A percentile compares a stretch with the other conserved stretches of the same genome.
phyloP scores from a whole-genome alignment of 2,888 invertebrate species.

The Andrena haemorrhoa region DNA sequence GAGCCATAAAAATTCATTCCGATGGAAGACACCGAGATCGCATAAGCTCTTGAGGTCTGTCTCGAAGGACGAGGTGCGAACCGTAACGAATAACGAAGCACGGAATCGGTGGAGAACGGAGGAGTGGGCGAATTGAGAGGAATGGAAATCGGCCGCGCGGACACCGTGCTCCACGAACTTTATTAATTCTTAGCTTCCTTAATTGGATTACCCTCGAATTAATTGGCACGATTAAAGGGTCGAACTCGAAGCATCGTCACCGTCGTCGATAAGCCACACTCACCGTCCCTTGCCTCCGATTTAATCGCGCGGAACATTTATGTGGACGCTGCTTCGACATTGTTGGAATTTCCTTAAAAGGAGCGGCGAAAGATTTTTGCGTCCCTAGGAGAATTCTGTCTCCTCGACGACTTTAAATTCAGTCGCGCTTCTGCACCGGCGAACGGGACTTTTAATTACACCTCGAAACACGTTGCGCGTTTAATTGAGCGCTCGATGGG shows the following conservation, averaged over 20 bases:
- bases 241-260: conserved; percentile 26
- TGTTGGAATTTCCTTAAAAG: conserved; percentile 5
- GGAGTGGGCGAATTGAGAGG: conserved; percentile 2
- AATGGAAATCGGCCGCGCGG: conserved; percentile 48
- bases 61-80: neutral
- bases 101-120: conserved; percentile 2
- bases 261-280: neutral
- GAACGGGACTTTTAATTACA: conserved; percentile 2
- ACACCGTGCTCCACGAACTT: conserved; percentile 50
- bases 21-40: neutral
- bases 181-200: conserved; percentile 72
- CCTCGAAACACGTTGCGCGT: neutral
- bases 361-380: conserved; percentile 6
- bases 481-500: neutral
- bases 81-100: conserved; percentile 17
- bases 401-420: neutral
- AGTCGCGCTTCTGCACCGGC: neutral
- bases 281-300: neutral
- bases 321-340: conserved; percentile 6
- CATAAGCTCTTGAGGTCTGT: neutral
- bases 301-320: conserved; percentile 37
- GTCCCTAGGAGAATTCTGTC: neutral
- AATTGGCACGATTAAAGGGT: conserved; percentile 72
- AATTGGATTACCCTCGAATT: conserved; percentile 75
- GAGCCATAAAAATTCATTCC: conserved; percentile 37